Base-by-base conservation (phyloP, 2,888 invertebrate genomes). In the Camponotus fellah region DNA sequence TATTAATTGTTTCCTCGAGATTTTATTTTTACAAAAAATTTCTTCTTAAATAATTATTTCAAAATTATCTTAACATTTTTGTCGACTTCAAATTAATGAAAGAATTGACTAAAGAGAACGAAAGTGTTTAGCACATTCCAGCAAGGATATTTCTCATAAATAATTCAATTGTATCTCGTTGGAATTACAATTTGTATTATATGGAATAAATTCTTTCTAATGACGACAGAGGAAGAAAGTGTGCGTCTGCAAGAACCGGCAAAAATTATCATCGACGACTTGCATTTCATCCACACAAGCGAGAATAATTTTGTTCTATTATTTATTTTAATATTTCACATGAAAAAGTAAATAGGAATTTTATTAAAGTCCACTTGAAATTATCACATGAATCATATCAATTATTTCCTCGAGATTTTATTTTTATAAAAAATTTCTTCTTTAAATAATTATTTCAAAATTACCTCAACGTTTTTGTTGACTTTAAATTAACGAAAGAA, bases 191-290 rank as follows among this genome's bases (percentile, higher is more conserved):
- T 37, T 37, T 37, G 26, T 26, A 26, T 26, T 26, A 26, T 26
- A 26, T 2, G 26, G 2, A 26, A 26, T 26, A 85, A 89, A 89
- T 83, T 69, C 43, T 69, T 64, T 43, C 60, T 32, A 17, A 60
- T n/a, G 46, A 69, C 34, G 71, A 10, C 56, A 40, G 26, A 26
- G 14, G 21, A 84, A 77, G 88, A 89, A 88, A 89, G 88, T 83
- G 37, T 64, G 49, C 56, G 53, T 17, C 21, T 62, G 62, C 69
- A 46, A 43, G 12, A 43, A 1, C 46, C 14, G 5, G 12, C 53
- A 40, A 37, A 60, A 83, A 68, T 76, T 34, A 14, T 62, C 14
- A 14, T 76, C 3, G 34, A 26, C 12, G 21, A 66, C 26, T 65
- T 53, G n/a, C 64, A 26, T 62, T 56, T 40, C 37, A 32, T 37